These are phyloP conservation scores for Neomonachus schauinslandi DNA, from an alignment of 2,113 vertebrate species.

Conservation along the genomic window DNA sequence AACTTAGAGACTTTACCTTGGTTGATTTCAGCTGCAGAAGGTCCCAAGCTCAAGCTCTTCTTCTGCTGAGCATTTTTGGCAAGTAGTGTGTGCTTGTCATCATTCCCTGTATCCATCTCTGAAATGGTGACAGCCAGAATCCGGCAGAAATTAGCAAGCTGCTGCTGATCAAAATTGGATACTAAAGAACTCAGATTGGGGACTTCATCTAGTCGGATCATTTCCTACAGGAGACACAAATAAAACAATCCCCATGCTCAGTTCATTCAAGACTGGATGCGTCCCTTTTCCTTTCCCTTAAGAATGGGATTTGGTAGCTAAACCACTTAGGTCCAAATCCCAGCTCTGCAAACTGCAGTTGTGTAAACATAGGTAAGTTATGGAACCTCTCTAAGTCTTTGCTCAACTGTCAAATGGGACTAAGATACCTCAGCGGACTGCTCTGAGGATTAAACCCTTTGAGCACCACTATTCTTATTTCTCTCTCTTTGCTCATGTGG, in stretches of 20 bases:
- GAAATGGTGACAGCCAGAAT: constrained; percentile 99
- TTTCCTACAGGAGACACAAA: constrained; percentile 90
- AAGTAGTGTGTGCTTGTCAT: constrained; percentile 97
- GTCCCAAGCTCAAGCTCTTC: constrained; percentile 91
- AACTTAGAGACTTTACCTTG: constrained; percentile 88
- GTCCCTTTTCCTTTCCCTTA: not conserved
- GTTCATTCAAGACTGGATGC: not conserved
- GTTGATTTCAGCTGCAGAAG: constrained; percentile 96
- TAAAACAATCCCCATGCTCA: constrained; percentile 44
- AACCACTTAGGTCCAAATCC: not conserved
- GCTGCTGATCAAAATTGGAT: constrained; percentile 98
- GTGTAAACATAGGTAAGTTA: not conserved
- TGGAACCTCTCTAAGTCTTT: not conserved
- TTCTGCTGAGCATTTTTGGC: constrained; percentile 98
- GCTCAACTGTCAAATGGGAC: constrained; percentile 16
- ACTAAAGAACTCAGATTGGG: constrained; percentile 95
- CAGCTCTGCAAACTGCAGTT: not conserved
- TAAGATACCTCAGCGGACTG: not conserved
- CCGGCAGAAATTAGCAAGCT: constrained; percentile 98
- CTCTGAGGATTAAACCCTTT: not conserved
- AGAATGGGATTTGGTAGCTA: not conserved
- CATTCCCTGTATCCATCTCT: constrained; percentile 96
- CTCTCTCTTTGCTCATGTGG: not conserved
- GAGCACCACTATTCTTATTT: not conserved
- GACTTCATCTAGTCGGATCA: constrained; percentile 98